Evolutionary conservation across 2,888 invertebrate genomes (phyloP).

Genomic region (Pollenia griseotomentosa): DNA sequence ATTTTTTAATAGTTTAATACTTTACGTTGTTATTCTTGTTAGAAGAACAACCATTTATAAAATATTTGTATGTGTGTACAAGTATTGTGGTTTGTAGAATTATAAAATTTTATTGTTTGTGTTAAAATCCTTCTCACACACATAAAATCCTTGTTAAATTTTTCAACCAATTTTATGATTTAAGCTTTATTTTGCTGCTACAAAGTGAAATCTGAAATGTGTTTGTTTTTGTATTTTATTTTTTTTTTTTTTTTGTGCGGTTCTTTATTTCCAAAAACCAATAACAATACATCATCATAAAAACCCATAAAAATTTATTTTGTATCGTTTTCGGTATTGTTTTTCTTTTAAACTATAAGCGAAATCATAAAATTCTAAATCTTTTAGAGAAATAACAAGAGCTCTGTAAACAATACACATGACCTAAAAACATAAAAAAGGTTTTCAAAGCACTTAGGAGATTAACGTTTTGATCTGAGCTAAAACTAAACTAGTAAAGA

Average conservation of each 20-base stretch:
- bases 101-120: slow-evolving; percentile 43
- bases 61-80: background rate
- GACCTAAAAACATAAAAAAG: too few species aligned
- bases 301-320: slow-evolving; percentile 40
- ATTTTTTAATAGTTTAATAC: slow-evolving; percentile 58
- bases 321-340: background rate
- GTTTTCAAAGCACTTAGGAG: too few species aligned
- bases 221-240: background rate
- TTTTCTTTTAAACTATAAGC: slow-evolving; percentile 1
- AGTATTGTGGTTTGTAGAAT: background rate
- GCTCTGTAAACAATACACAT: too few species aligned
- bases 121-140: slow-evolving; percentile 7
- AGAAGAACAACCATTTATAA: slow-evolving; percentile 35
- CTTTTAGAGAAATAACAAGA: background rate
- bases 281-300: slow-evolving; percentile 65
- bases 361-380: background rate
- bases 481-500: too few species aligned
- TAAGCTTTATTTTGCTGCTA: slow-evolving; percentile 43
- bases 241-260: background rate
- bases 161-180: slow-evolving; percentile 58
- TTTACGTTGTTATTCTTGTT: slow-evolving; percentile 11
- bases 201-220: slow-evolving; percentile 40
- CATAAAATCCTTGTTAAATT: slow-evolving; percentile 17
- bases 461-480: too few species aligned
- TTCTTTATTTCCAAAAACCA: slow-evolving; percentile 46